These are phyloP conservation scores for Papilio polyxenes DNA, from an alignment of 1,140 invertebrate species.

Conservation along the genomic window DNA sequence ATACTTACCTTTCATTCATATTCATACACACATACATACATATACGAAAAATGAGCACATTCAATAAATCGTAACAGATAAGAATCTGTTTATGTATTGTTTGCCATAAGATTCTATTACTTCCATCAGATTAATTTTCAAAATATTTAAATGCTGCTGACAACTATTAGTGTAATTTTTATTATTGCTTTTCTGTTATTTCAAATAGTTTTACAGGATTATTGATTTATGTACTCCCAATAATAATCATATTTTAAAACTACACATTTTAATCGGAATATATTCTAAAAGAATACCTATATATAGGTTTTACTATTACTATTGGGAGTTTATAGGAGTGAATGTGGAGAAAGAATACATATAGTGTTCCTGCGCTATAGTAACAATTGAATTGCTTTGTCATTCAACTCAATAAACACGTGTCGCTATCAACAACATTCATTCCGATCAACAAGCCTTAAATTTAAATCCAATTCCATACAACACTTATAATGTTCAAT, in stretches of 20 bases:
- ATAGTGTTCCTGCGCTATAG: slow-evolving; percentile 37
- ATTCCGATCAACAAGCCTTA: slow-evolving; percentile 56
- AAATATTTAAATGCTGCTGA: neutral
- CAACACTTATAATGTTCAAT: slow-evolving; percentile 72
- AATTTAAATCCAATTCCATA: slow-evolving; percentile 71
- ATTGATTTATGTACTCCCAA: slow-evolving; percentile 54
- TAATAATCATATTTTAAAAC: slow-evolving; percentile 51
- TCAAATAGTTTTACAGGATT: neutral
- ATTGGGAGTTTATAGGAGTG: slow-evolving; percentile 42
- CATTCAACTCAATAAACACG: slow-evolving; percentile 56
- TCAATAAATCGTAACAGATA: neutral
- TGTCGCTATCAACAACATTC: slow-evolving; percentile 64
- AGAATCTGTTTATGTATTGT: neutral
- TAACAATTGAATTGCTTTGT: slow-evolving; percentile 45
- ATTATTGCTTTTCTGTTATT: slow-evolving; percentile 34
- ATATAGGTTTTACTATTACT: slow-evolving; percentile 42
- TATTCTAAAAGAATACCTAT: slow-evolving; percentile 42
- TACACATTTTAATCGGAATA: slow-evolving; percentile 49
- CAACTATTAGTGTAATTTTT: slow-evolving; percentile 8
- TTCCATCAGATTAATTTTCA: neutral
- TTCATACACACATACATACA: neutral
- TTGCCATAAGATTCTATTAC: neutral
- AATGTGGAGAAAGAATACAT: slow-evolving; percentile 39
- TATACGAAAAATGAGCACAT: neutral
- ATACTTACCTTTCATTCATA: neutral